These are phyloP conservation scores for Cremastinae sp. DNA, from an alignment of 2,888 invertebrate species.

Conservation along the genomic window DNA sequence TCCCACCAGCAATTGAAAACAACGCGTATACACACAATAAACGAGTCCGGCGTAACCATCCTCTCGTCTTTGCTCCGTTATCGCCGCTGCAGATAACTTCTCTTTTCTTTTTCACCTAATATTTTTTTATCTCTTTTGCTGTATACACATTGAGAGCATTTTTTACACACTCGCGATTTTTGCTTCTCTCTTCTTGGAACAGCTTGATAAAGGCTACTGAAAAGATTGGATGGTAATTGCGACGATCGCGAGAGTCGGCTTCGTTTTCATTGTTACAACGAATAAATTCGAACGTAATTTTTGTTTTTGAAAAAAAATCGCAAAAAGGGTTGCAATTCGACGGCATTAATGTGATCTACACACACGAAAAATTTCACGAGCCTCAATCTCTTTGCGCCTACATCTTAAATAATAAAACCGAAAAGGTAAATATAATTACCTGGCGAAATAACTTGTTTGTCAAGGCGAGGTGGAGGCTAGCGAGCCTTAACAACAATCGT, in stretches of 20 bases:
- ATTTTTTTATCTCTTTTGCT: background rate
- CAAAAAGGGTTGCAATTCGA: background rate
- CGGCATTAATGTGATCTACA: background rate
- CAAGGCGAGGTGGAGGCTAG: slow-evolving; percentile 58
- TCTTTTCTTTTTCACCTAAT: slow-evolving; percentile 24
- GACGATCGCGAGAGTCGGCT: slow-evolving; percentile 47
- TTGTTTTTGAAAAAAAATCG: slow-evolving; percentile 15
- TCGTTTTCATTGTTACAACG: slow-evolving; percentile 43
- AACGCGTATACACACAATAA: slow-evolving; percentile 7
- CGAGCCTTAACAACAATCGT: slow-evolving; percentile 66
- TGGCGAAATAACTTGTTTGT: slow-evolving; percentile 72
- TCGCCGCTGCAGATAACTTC: slow-evolving; percentile 57
- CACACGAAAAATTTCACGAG: slow-evolving; percentile 28
- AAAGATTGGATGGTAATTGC: slow-evolving; percentile 49
- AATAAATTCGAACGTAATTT: background rate
- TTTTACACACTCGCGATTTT: too few relatives aligned
- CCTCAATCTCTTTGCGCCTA: slow-evolving; percentile 37
- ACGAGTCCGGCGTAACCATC: background rate
- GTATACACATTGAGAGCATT: background rate
- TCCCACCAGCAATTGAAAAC: slow-evolving; percentile 38
- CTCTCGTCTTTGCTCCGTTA: slow-evolving; percentile 52
- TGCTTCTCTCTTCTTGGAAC: slow-evolving; percentile 10
- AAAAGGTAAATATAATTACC: slow-evolving; percentile 80
- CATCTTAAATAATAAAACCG: slow-evolving; percentile 77
- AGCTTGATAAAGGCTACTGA: slow-evolving; percentile 28